Percentiles rank a stretch among this genome's conserved stretches.
Conservation (phyloP, 2,888 invertebrate species). For the Arenicola marina region DNA sequence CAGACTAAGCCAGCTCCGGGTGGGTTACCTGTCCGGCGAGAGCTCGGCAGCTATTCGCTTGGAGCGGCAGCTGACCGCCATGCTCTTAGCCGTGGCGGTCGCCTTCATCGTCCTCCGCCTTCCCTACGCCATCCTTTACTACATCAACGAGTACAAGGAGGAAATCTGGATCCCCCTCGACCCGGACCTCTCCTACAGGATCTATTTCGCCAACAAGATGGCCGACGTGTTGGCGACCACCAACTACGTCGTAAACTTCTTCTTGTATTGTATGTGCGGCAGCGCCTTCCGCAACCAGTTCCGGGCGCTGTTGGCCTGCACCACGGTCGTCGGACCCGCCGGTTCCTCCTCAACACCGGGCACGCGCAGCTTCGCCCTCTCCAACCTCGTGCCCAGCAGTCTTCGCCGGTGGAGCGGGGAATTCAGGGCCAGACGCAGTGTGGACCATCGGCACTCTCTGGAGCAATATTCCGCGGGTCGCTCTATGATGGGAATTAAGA, state of each 20-base stretch:
- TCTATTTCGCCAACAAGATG: neutral
- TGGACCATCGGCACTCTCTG: too few relatives aligned
- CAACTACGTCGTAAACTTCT: constrained; percentile 13
- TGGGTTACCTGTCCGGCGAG: too few relatives aligned
- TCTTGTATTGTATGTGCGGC: constrained; percentile 11
- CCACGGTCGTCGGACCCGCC: too few relatives aligned
- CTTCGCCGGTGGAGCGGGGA: too few relatives aligned
- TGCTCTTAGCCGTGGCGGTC: constrained; percentile 17
- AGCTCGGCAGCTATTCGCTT: neutral
- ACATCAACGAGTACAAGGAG: neutral
- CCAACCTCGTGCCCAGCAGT: too few relatives aligned
- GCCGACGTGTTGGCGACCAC: constrained; percentile 1
- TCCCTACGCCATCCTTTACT: constrained; percentile 14
- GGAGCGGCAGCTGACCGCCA: constrained; percentile 12
- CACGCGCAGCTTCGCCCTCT: too few relatives aligned
- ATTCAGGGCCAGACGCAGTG: too few relatives aligned
- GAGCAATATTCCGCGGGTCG: too few relatives aligned
- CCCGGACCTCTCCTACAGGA: neutral
- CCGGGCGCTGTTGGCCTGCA: neutral
- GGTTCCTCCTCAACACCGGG: too few relatives aligned
- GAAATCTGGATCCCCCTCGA: constrained; percentile 4
- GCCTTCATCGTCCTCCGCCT: constrained; percentile 10
- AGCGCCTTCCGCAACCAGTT: neutral
- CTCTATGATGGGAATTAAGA: too few relatives aligned
- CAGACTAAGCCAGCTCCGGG: neutral